Percentiles rank a stretch among this genome's conserved stretches.
Conservation (phyloP, 2,888 invertebrate species). For the Drosophila gaucha region DNA sequence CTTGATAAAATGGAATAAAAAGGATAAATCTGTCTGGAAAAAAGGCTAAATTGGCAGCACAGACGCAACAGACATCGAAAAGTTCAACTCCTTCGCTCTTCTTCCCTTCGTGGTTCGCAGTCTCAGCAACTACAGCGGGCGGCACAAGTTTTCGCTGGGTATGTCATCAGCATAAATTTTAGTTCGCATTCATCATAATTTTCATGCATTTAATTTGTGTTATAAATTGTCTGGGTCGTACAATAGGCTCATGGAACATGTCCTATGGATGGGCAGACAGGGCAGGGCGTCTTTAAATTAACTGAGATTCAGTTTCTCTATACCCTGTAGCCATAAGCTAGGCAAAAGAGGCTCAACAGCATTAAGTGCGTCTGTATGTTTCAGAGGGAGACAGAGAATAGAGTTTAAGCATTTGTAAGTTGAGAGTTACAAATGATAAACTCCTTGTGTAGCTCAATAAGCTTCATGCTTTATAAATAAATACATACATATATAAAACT, state of each 20-base stretch:
- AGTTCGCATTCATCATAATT: conserved; percentile 77
- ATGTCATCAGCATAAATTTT: conserved; percentile 80
- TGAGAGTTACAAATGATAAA: too few relatives aligned
- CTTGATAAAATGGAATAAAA: background rate
- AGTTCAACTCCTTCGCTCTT: background rate
- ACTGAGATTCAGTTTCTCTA: conserved; percentile 3
- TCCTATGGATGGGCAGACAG: conserved; percentile 4
- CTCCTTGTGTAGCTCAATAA: too few relatives aligned
- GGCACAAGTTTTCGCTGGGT: conserved; percentile 19
- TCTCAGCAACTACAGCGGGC: conserved; percentile 15
- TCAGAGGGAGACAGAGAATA: background rate
- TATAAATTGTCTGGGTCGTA: conserved; percentile 64
- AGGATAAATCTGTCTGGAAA: background rate
- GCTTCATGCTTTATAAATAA: too few relatives aligned
- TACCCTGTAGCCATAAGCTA: background rate
- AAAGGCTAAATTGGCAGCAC: background rate
- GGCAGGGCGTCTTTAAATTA: conserved; percentile 44
- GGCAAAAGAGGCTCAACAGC: conserved; percentile 1
- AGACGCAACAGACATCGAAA: background rate
- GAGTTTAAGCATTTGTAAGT: too few relatives aligned
- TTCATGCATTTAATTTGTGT: conserved; percentile 74
- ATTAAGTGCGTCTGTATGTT: background rate
- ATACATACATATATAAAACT: too few relatives aligned
- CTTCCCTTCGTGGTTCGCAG: background rate
- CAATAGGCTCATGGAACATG: conserved; percentile 14